Evolutionary conservation across 2,113 vertebrate genomes (phyloP).

Genomic region (Rhizomys pruinosus): DNA sequence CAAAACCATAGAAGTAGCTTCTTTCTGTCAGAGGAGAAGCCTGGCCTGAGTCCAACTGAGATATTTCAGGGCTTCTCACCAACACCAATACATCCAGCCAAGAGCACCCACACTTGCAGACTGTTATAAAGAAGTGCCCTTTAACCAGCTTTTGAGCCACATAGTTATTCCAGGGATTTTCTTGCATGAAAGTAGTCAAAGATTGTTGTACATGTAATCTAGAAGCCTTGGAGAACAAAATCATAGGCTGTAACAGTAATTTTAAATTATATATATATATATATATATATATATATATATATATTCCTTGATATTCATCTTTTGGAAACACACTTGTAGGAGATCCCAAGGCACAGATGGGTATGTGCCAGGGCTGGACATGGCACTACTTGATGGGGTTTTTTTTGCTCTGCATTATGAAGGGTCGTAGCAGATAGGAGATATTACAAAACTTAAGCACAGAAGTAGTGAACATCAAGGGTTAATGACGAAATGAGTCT

Average conservation of each 20-base stretch:
- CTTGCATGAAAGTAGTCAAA: not conserved
- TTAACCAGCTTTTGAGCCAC: not conserved
- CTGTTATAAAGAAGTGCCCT: not conserved
- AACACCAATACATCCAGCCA: not conserved
- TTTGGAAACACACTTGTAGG: too few relatives aligned
- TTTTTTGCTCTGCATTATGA: too few relatives aligned
- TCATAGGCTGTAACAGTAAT: not conserved
- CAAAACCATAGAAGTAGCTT: not conserved
- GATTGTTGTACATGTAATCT: not conserved
- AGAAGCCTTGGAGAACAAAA: not conserved
- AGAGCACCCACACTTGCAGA: fast-evolving
- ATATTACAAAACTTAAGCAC: too few relatives aligned
- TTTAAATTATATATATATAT: not conserved
- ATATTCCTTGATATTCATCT: too few relatives aligned
- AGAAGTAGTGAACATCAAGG: too few relatives aligned
- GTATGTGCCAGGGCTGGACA: too few relatives aligned
- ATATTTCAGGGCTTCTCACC: not conserved
- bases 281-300: too few relatives aligned
- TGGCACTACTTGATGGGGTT: too few relatives aligned
- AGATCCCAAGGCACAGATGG: too few relatives aligned
- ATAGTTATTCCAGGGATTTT: not conserved
- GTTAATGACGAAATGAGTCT: too few relatives aligned
- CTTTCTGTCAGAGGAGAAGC: not conserved
- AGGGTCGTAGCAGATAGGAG: too few relatives aligned
- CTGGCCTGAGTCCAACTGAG: not conserved